phyloP scores from a whole-genome alignment of 2,113 vertebrate genomes.

The Ailurus styani region DNA sequence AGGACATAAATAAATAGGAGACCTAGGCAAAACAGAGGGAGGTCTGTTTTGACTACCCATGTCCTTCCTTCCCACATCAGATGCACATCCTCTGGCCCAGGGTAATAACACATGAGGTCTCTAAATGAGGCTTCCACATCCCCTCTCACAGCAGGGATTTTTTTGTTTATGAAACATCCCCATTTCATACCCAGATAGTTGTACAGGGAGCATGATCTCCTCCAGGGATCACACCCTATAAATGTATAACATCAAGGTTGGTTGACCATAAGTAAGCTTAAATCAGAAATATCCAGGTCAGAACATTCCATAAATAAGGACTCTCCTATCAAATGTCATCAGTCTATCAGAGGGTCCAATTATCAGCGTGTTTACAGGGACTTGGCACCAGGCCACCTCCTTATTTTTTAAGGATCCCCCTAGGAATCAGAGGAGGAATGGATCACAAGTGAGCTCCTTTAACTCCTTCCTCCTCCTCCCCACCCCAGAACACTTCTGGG shows the following conservation, averaged over 20 bases:
- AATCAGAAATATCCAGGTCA: neutral
- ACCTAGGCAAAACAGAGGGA: neutral
- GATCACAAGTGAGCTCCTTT: neutral
- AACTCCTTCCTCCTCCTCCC: neutral
- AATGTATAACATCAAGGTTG: neutral
- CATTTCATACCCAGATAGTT: neutral
- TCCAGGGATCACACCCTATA: neutral
- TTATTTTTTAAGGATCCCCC: neutral
- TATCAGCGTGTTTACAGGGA: neutral
- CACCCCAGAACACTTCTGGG: neutral
- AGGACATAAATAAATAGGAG: neutral
- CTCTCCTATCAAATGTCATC: neutral
- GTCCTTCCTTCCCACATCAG: neutral
- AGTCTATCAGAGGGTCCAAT: neutral
- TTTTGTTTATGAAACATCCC: neutral
- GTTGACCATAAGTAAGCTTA: neutral
- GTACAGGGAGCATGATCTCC: neutral
- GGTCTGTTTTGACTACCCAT: accelerated
- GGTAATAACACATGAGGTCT: neutral
- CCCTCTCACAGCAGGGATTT: neutral
- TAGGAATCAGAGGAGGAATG: neutral
- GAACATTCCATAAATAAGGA: neutral
- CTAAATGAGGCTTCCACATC: neutral
- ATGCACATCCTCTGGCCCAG: neutral
- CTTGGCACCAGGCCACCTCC: neutral